A percentile compares a stretch with the other conserved stretches of the same genome.
These are phyloP conservation scores for Leptopilina syphax DNA, from an alignment of 2,888 invertebrate genomes.

Conservation along the genomic window DNA sequence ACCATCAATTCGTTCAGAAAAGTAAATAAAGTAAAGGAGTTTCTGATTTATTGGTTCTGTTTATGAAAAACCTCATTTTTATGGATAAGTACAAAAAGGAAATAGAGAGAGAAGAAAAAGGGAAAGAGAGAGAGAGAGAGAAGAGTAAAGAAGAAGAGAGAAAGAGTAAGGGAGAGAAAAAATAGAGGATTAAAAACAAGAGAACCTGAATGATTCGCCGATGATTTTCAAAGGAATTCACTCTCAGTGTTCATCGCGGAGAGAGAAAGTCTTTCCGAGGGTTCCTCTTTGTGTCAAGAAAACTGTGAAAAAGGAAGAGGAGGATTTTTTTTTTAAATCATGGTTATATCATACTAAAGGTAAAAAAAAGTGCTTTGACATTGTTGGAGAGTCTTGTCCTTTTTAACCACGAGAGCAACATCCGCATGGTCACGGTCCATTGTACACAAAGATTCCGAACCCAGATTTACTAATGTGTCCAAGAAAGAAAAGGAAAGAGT, in stretches of 20 bases:
- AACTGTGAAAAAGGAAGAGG: background rate
- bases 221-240: constrained; percentile 25
- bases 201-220: constrained; percentile 1
- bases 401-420: constrained; percentile 52
- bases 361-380: constrained; percentile 15
- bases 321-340: constrained; percentile 9
- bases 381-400: constrained; percentile 56
- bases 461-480: constrained; percentile 57
- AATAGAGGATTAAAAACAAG: constrained; percentile 6
- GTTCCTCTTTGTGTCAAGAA: constrained; percentile 9
- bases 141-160: too few species aligned
- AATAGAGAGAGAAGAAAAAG: too few species aligned
- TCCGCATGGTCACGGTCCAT: constrained; percentile 57
- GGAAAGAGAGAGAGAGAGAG: too few species aligned
- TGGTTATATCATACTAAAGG: background rate
- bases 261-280: background rate
- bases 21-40: background rate
- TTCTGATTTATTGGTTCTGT: constrained; percentile 24
- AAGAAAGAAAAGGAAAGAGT: constrained; percentile 40
- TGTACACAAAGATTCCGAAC: constrained; percentile 55
- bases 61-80: background rate
- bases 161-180: background rate
- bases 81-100: too few species aligned
- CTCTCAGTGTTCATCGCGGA: background rate
- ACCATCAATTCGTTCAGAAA: background rate